Percentiles rank a stretch among this genome's conserved stretches.
Evolutionary conservation across 2,888 invertebrate species (phyloP).

Genomic region (Yponomeuta malinellus): DNA sequence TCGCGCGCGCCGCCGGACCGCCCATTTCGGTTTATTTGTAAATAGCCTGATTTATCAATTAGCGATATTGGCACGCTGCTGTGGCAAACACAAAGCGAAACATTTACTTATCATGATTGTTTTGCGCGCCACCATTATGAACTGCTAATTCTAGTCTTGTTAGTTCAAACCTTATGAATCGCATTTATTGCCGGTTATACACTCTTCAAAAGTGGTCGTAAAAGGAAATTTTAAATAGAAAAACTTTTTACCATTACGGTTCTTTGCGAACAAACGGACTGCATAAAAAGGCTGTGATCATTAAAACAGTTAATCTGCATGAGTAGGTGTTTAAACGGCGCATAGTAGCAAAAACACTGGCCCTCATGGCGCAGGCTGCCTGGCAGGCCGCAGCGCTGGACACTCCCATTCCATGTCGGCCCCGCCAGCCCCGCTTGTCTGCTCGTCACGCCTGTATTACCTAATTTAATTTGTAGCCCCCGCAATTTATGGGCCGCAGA

Average conservation of each 20-base stretch:
- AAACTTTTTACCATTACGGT: conserved; percentile 3
- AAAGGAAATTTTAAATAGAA: conserved; percentile 13
- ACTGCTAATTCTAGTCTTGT: not conserved
- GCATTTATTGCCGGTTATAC: not conserved
- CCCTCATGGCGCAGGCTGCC: conserved; percentile 26
- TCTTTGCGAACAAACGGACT: conserved; percentile 13
- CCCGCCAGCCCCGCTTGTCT: conserved; percentile 57
- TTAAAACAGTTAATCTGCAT: conserved; percentile 13
- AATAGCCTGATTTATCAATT: conserved; percentile 50
- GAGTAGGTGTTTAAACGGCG: conserved; percentile 12
- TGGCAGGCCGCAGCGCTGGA: conserved; percentile 34
- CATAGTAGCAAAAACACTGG: conserved; percentile 21
- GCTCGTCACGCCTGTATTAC: conserved; percentile 70
- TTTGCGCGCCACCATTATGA: not conserved
- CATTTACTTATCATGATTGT: not conserved
- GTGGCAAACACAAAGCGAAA: not conserved
- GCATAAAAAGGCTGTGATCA: conserved; percentile 13
- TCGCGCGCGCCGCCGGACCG: conserved; percentile 41
- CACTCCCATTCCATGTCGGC: conserved; percentile 70
- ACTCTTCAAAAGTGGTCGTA: conserved; percentile 6
- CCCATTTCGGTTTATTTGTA: conserved; percentile 56
- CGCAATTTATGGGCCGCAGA: conserved; percentile 66
- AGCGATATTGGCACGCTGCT: conserved; percentile 26
- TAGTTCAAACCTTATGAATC: not conserved
- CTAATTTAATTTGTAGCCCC: conserved; percentile 73